phyloP scores from a whole-genome alignment of 2,113 vertebrate species.

The Potamarius usumacintae region DNA sequence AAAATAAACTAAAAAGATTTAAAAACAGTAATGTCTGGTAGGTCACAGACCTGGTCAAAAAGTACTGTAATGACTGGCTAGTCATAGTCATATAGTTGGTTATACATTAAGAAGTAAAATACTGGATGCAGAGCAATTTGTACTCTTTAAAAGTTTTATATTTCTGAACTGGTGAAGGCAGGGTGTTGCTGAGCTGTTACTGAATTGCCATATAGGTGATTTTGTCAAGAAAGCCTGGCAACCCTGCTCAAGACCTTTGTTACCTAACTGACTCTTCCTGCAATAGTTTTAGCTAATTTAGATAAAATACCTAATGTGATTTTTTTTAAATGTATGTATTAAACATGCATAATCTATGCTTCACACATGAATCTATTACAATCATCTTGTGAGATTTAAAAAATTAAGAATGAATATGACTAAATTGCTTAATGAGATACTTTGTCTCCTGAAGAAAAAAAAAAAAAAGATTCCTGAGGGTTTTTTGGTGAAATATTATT shows the following conservation, averaged over 20 bases:
- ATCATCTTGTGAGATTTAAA: background rate
- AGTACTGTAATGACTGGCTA: too few species aligned
- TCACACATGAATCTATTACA: conserved; percentile 34
- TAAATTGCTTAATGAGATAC: background rate
- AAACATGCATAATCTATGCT: background rate
- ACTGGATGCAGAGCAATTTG: too few species aligned
- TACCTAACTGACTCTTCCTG: conserved; percentile 42
- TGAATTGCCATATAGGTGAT: background rate
- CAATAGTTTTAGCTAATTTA: background rate
- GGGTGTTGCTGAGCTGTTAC: background rate
- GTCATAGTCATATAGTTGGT: too few species aligned
- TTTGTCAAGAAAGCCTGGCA: conserved; percentile 7
- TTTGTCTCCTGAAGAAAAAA: conserved; percentile 56
- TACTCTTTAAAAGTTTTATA: too few species aligned
- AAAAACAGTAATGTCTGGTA: too few species aligned
- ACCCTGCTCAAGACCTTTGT: conserved; percentile 43
- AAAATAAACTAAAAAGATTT: too few species aligned
- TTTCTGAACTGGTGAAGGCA: too few species aligned
- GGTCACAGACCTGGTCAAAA: too few species aligned
- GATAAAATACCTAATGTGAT: conserved; percentile 24
- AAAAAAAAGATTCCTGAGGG: conserved; percentile 62
- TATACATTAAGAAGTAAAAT: too few species aligned
- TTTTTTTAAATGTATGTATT: background rate
- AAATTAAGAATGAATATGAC: background rate
- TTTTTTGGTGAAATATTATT: conserved; percentile 59